phyloP scores from a whole-genome alignment of 2,888 invertebrate species.

The Tridacna crocea region DNA sequence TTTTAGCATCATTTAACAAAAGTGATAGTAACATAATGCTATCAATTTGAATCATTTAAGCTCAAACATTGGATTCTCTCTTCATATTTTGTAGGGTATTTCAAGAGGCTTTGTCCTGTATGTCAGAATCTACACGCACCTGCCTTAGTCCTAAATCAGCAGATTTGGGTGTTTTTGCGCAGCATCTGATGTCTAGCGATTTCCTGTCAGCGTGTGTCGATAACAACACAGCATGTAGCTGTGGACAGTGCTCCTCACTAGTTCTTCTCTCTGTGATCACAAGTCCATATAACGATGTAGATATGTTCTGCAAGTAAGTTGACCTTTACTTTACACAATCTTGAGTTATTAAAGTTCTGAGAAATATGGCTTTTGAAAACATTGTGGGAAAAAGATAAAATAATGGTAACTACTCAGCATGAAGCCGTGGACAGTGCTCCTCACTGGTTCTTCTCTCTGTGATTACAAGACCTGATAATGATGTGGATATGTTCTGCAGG shows the following conservation, averaged over 20 bases:
- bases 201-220: constrained; percentile 30
- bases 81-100: constrained; percentile 32
- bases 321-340: background rate
- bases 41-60: too few species aligned
- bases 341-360: too few species aligned
- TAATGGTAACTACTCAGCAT: background rate
- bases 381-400: too few species aligned
- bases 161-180: constrained; percentile 36
- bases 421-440: constrained; percentile 52
- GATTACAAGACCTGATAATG: constrained; percentile 25
- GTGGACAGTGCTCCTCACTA: constrained; percentile 56
- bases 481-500: constrained; percentile 40
- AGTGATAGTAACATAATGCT: too few species aligned
- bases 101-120: constrained; percentile 45
- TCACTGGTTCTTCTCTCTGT: constrained; percentile 40
- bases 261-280: constrained; percentile 40
- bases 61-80: too few species aligned
- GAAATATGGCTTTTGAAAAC: too few species aligned
- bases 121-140: constrained; percentile 33
- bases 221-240: constrained; percentile 32
- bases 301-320: constrained; percentile 50
- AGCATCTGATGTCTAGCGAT: constrained; percentile 39
- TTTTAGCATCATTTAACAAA: too few species aligned
- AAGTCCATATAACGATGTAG: constrained; percentile 35
- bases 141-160: constrained; percentile 31